Base-by-base conservation (phyloP, 2,888 invertebrate genomes). In the Paralinhomoeus sp. region DNA sequence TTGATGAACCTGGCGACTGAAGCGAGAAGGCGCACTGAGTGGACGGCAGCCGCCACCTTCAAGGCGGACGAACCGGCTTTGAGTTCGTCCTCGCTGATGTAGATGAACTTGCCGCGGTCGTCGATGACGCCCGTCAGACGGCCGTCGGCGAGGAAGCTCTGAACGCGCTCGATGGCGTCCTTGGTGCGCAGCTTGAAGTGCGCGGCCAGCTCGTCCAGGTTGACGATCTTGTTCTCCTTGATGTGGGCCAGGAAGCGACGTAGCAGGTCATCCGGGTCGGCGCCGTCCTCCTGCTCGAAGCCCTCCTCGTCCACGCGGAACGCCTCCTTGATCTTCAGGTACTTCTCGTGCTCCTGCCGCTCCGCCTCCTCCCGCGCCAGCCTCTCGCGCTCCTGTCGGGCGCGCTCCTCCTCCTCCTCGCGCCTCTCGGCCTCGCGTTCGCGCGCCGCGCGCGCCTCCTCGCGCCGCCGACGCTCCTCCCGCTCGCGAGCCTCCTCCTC, bases 61-160 rank as follows among this genome's bases (percentile, higher is more conserved):
- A 27, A 5, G 7, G 27, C 27, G 31, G 1, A 37, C 44, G 20
- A 31, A 57, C 57, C 57, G 46, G 80, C 78, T 56, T 78, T 74
- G 48, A 93, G 71, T 65, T 97, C 97, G 37, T 77, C 76, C 53
- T 76, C 74, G 0, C 89, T 84, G 43, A 99, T 80, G 64, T 84
- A 97, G 60, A 97, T 93, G 62, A 97, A 97, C 67, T 99, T 97
- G 20, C 97, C 97, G 49, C 97, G 72, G 64, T 99, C 97, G 61
- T 99, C 97, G 52, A 97, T 81, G 1, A 99, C 93, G 0, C 97
- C 75, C 2, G 85, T 83, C n/a, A 97, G 68, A 44, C 73, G 73
- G 15, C 80, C 83, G 48, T 78, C 75, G 1, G 74, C 70, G 56
- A 83, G 79, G 40, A 99, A 68, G 40, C 79, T 77, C 50, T 80